These are phyloP conservation scores for Bufo gargarizans DNA, from an alignment of 2,113 vertebrate species.

Conservation along the genomic window DNA sequence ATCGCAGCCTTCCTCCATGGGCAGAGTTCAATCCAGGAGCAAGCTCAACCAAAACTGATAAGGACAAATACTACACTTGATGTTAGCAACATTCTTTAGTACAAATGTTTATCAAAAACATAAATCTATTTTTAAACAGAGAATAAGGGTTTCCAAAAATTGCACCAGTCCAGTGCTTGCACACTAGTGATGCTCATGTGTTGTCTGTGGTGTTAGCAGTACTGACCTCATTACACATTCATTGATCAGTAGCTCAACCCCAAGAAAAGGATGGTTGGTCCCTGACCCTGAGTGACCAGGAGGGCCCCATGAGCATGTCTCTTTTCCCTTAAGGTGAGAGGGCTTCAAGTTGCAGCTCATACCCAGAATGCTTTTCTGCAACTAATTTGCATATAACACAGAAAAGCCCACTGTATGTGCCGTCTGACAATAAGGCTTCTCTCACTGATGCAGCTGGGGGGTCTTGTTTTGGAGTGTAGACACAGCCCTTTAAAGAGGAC, in stretches of 20 bases:
- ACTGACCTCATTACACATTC: conserved; percentile 20
- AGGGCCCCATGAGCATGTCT: neutral
- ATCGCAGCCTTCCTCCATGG: too few species aligned
- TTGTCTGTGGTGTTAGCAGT: conserved; percentile 10
- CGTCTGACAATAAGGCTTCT: too few species aligned
- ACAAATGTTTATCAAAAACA: too few species aligned
- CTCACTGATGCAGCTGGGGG: too few species aligned
- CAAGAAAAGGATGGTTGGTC: conserved; percentile 32
- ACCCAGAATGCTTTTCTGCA: conserved; percentile 24
- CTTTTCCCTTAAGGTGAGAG: neutral
- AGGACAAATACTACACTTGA: too few species aligned
- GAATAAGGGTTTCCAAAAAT: conserved; percentile 1
- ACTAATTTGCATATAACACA: neutral
- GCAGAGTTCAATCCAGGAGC: too few species aligned
- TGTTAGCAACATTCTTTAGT: too few species aligned
- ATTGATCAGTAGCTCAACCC: conserved; percentile 31
- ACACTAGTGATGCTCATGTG: conserved; percentile 18
- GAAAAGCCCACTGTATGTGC: neutral
- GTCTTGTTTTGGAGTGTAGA: too few species aligned
- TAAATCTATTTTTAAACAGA: neutral
- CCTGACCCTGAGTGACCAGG: neutral
- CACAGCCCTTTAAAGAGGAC: too few species aligned
- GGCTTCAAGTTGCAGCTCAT: neutral
- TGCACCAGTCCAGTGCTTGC: neutral
- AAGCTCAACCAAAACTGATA: too few species aligned